Evolutionary conservation across 1,140 invertebrate genomes (phyloP).

Genomic region (Stratiolaelaps scimitus): DNA sequence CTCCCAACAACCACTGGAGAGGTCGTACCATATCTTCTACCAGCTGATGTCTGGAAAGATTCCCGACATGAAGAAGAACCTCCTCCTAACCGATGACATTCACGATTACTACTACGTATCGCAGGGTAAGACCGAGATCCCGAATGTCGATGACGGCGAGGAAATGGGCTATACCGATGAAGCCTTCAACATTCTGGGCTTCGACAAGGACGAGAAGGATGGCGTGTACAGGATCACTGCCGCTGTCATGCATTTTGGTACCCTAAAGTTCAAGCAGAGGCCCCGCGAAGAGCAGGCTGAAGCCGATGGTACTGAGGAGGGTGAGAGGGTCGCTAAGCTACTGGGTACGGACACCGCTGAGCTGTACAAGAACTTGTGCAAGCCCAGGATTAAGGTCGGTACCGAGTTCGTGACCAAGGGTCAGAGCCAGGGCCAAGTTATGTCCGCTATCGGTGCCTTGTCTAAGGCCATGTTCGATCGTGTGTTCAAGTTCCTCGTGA

Average conservation of each 20-base stretch:
- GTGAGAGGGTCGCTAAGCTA: conserved; percentile 79
- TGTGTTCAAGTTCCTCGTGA: conserved; percentile 92
- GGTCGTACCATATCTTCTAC: conserved; percentile 51
- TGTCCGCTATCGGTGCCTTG: conserved; percentile 87
- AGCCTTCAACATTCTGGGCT: conserved; percentile 96
- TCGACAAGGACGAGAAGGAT: conserved; percentile 87
- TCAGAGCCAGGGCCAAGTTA: conserved; percentile 51
- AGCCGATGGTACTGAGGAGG: conserved; percentile 92
- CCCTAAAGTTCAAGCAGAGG: conserved; percentile 99
- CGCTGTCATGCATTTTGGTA: conserved; percentile 95
- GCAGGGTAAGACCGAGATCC: conserved; percentile 92
- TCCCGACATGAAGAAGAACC: conserved; percentile 28
- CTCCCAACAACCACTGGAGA: conserved; percentile 43
- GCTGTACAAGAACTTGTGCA: conserved; percentile 90
- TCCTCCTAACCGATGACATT: conserved; percentile 61
- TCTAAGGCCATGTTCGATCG: conserved; percentile 95
- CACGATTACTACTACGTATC: conserved; percentile 83
- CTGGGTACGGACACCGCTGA: conserved; percentile 75
- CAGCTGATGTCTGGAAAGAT: conserved; percentile 41
- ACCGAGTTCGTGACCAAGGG: conserved; percentile 81
- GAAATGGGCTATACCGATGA: conserved; percentile 85
- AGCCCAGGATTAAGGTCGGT: conserved; percentile 97
- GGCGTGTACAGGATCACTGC: conserved; percentile 94
- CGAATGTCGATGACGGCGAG: conserved; percentile 88
- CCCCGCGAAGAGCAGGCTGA: conserved; percentile 99